phyloP scores from a whole-genome alignment of 2,797 vertebrate species.

The Cuniculus paca region DNA sequence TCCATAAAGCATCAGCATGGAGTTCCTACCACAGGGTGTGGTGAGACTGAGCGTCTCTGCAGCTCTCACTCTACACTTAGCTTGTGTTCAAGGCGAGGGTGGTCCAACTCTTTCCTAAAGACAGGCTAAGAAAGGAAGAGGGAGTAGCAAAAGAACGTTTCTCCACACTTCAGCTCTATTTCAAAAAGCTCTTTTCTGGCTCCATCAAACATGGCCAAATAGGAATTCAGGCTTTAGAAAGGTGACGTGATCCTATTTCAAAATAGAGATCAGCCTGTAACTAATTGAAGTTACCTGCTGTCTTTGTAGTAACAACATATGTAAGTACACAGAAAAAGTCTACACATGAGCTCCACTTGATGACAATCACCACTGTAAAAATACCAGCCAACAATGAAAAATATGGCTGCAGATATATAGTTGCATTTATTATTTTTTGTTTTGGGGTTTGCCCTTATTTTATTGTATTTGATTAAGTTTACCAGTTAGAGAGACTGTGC shows the following conservation, averaged over 20 bases:
- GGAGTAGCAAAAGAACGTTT: not conserved
- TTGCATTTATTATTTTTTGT: not conserved
- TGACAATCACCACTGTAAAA: not conserved
- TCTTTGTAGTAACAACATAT: not conserved
- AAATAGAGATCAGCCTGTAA: not conserved
- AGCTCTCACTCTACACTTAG: not conserved
- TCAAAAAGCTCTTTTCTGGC: not conserved
- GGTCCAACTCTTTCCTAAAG: not conserved
- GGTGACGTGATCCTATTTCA: not conserved
- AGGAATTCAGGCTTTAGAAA: not conserved
- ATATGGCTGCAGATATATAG: not conserved
- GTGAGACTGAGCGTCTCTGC: not conserved
- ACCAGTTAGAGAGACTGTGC: not conserved
- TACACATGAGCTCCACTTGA: not conserved
- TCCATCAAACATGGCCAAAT: not conserved
- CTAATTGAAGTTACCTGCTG: not conserved
- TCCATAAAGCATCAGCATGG: not conserved
- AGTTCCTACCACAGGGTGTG: not conserved
- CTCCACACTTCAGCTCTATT: not conserved
- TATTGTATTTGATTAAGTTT: constrained; percentile 30
- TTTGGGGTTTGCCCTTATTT: not conserved
- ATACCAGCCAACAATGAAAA: not conserved
- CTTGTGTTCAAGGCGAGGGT: not conserved
- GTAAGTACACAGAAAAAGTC: not conserved
- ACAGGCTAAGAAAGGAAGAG: not conserved